Base-by-base conservation (phyloP, 2,888 invertebrate species). In the Brachylomia viminalis region DNA sequence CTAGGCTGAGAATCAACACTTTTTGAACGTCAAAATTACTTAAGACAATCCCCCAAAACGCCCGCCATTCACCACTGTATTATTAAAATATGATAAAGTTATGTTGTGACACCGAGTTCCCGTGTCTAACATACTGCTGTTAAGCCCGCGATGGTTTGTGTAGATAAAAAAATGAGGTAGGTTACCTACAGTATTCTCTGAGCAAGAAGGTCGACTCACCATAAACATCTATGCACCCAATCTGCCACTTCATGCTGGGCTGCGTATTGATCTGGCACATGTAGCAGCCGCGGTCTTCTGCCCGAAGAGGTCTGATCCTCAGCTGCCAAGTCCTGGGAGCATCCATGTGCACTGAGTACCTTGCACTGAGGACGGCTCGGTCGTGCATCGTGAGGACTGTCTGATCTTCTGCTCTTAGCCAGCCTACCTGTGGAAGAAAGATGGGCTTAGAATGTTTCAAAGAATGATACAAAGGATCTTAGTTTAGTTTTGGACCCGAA, bases 181-280 rank as follows among this genome's bases (percentile, higher is more conserved):
- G 38, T 38, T 38, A 38, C 38, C 38, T 38, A 38, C 38, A 5
- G 5, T 38, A 38, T 38, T 38, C 5, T 38, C 7, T 38, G 5
- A 42, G 10, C 10, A 42, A 42, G 42, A 42, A 45, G 0, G 1
- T 33, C 15, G 17, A 95, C 97, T 97, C 93, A 99, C 99, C 98
- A 92, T 98, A 98, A 33, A 99, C 98, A 92, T 98, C 98, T 79
- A 99, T 97, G 92, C 99, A 99, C 15, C 98, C 98, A 75, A 98
- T 97, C 95, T 98, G 98, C 92, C 98, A 98, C 95, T 98, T 98
- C 98, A 99, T 98, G 73, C 97, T 97, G 81, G 97, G 98, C 88
- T 96, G 96, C 2, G 98, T 98, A 95, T 99, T 99, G 91, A 99
- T 98, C 97, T 99, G 98, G 92, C 99, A 99, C 98, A 98, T 98